Evolutionary conservation across 2,888 invertebrate species (phyloP), one percentile per base, ranked within the genome.

Genomic region (Bellardia pandia): DNA sequence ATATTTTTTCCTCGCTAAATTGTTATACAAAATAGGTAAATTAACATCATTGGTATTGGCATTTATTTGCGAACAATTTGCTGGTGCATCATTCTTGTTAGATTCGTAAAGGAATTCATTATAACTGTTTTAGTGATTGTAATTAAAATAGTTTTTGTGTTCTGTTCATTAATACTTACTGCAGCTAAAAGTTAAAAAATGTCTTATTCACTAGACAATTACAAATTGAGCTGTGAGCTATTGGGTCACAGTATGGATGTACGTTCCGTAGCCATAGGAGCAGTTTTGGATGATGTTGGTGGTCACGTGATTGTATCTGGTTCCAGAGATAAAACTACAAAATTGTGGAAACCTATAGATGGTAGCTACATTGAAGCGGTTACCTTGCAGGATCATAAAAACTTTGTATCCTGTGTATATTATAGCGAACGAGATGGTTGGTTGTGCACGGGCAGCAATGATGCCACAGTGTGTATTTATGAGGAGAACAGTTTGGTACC

Each of bases 391-490:
- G 98, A 98, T 40, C 98, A 98, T 92, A 95, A 95, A 76, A 98
- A 98, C 92, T 99, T 97, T 93, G 97, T 99, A 0, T 96, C 96
- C 0, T 96, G 96, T 90, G 96, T 98, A 1, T 96, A 96, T 91
- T 96, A 96, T 91, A 92, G 98, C 89, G 96, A 96, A 66, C 94
- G 95, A 91, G 97, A 97, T 0, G 95, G 96, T 83, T 94, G 98
- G 82, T 96, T 99, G 76, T 94, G 98, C 77, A 98, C 98, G 5
- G 98, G 98, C 23, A 97, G 98, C 91, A 97, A 98, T 93, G 99
- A 99, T 93, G 96, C 96, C 86, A 95, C 95, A 13, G 97, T 99
- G 90, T 95, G 97, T 89, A 95, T 97, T 8, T 99, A 97, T 92
- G 95, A 95, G 88, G 94, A 96, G 3, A 96, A 96, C 37, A 96